These are phyloP conservation scores for Hesperophylax magnus DNA, from an alignment of 1,140 invertebrate species.

Conservation along the genomic window DNA sequence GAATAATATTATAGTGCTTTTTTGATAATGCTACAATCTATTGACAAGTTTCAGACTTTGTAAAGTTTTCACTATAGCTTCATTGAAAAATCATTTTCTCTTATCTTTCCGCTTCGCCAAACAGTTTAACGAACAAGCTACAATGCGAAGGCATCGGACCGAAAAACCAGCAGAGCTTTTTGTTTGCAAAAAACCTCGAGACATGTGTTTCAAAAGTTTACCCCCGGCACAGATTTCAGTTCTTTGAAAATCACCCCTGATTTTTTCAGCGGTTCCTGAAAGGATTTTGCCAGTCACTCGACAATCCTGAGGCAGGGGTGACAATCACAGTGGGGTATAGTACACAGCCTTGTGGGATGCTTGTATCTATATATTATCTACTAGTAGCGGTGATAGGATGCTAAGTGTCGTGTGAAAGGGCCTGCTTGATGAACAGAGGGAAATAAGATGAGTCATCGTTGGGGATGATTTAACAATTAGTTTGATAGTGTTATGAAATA, in stretches of 20 bases:
- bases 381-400: neutral
- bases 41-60: neutral
- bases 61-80: neutral
- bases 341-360: neutral
- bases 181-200: slow-evolving; percentile 12
- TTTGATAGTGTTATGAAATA: too few relatives aligned
- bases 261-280: slow-evolving; percentile 25
- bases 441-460: slow-evolving; percentile 5
- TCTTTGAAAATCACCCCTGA: slow-evolving; percentile 11
- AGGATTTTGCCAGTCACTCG: slow-evolving; percentile 37
- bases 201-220: slow-evolving; percentile 39
- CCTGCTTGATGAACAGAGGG: neutral
- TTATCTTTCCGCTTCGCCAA: slow-evolving; percentile 12
- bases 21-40: neutral
- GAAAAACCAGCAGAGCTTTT: neutral
- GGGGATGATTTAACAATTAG: neutral
- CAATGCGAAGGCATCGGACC: slow-evolving; percentile 3
- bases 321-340: slow-evolving; percentile 5
- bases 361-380: neutral
- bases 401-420: slow-evolving; percentile 30
- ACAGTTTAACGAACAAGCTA: neutral
- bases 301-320: neutral
- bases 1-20: neutral
- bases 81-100: neutral
- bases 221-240: neutral